These are phyloP conservation scores for Psittacula cyanocephala DNA, from an alignment of 2,113 vertebrate genomes.

Conservation along the genomic window DNA sequence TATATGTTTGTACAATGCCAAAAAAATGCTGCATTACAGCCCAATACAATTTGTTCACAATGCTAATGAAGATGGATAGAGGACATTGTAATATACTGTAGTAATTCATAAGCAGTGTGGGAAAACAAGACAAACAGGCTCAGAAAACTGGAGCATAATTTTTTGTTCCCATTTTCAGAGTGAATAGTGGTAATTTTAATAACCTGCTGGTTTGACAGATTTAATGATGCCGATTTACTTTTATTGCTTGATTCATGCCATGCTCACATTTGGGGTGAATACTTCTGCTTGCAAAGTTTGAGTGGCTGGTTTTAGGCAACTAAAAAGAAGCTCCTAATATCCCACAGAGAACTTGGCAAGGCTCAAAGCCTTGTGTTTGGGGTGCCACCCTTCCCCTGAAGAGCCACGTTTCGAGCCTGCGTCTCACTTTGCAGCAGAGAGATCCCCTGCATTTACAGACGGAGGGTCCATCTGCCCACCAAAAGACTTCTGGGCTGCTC, in stretches of 20 bases:
- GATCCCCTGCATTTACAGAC: rapidly evolving
- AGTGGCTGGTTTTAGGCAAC: not conserved
- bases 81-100: slow-evolving; percentile 62
- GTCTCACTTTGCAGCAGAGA: not conserved
- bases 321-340: not conserved
- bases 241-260: slow-evolving; percentile 14
- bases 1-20: slow-evolving; percentile 58
- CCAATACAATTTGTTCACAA: slow-evolving; percentile 67
- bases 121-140: slow-evolving; percentile 43
- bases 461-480: not conserved
- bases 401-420: rapidly evolving
- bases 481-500: not conserved
- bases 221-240: slow-evolving; percentile 62
- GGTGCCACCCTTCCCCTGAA: not conserved
- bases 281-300: slow-evolving; percentile 26
- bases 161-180: slow-evolving; percentile 64
- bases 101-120: slow-evolving; percentile 58
- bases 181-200: slow-evolving; percentile 64
- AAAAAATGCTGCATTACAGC: slow-evolving; percentile 19
- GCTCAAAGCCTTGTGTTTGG: not conserved
- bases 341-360: not conserved
- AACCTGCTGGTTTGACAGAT: slow-evolving; percentile 52
- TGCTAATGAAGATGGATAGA: slow-evolving; percentile 76
- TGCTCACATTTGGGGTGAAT: not conserved
- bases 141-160: slow-evolving; percentile 20